A percentile compares a stretch with the other conserved stretches of the same genome.
Conservation (phyloP, 2,888 invertebrate species). For the Mactromeris polynyma region DNA sequence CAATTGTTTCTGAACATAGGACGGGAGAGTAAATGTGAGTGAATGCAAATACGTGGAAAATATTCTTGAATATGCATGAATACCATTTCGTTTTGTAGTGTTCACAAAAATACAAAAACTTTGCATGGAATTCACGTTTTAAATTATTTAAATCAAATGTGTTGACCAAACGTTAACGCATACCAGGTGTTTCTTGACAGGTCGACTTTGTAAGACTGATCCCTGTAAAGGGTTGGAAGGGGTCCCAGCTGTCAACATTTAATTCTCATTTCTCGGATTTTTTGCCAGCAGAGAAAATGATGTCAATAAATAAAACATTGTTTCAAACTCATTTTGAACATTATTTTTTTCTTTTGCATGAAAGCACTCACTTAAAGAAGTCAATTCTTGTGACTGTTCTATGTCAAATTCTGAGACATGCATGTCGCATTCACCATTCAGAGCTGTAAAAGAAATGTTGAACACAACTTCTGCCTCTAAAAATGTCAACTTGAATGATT, state of each 20-base stretch:
- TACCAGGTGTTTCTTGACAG: no score
- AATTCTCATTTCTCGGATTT: background rate
- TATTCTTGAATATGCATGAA: no score
- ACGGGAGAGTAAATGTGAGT: background rate
- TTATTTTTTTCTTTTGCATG: constrained; percentile 1
- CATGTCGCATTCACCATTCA: background rate
- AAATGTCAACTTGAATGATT: constrained; percentile 25
- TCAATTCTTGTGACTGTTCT: constrained; percentile 13
- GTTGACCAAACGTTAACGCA: no score
- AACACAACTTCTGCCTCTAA: constrained; percentile 22
- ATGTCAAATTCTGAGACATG: background rate
- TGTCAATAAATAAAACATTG: constrained; percentile 14
- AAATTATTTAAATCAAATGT: no score
- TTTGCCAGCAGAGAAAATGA: background rate
- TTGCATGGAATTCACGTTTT: no score
- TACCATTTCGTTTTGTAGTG: no score
- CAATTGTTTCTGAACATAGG: background rate
- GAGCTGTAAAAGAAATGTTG: constrained; percentile 8
- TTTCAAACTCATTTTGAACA: background rate
- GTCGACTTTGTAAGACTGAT: background rate
- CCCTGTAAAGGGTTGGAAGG: background rate
- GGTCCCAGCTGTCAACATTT: constrained; percentile 7
- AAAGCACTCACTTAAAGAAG: constrained; percentile 15
- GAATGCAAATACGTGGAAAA: no score
- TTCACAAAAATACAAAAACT: no score